Percentiles rank a stretch among this genome's conserved stretches.
These are phyloP conservation scores for Trissonchulus latispiculum DNA, from an alignment of 2,888 invertebrate species.

Conservation along the genomic window DNA sequence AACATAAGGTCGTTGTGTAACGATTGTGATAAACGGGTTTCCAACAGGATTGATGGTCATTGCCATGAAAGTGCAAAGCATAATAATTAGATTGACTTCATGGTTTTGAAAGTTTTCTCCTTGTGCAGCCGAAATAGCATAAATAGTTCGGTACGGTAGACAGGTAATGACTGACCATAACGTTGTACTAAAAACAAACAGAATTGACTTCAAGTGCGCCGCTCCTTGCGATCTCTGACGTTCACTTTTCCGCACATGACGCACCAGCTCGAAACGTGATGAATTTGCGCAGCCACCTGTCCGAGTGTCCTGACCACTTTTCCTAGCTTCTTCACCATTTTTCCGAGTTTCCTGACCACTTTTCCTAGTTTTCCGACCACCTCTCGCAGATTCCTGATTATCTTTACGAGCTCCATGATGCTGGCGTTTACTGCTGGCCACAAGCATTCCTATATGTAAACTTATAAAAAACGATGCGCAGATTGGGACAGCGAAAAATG, in stretches of 20 bases:
- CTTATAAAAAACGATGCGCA: slow-evolving; percentile 6
- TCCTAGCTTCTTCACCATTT: neutral
- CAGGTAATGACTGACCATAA: slow-evolving; percentile 13
- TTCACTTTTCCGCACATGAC: too few species aligned
- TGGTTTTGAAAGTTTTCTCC: too few species aligned
- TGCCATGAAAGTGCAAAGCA: slow-evolving; percentile 3
- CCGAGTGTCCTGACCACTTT: neutral
- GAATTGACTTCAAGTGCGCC: slow-evolving; percentile 13
- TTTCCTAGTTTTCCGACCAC: neutral
- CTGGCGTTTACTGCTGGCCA: too few species aligned
- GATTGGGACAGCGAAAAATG: slow-evolving; percentile 15
- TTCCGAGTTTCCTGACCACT: neutral
- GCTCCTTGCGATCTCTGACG: too few species aligned
- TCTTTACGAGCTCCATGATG: too few species aligned
- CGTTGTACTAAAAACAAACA: slow-evolving; percentile 17
- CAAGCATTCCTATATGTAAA: slow-evolving; percentile 9
- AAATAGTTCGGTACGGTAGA: slow-evolving; percentile 18
- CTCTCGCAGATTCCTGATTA: too few species aligned
- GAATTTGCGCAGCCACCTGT: neutral
- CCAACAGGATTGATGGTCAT: slow-evolving; percentile 18
- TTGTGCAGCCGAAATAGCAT: neutral
- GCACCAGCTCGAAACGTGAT: too few species aligned
- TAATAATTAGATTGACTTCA: too few species aligned
- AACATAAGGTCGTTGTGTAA: slow-evolving; percentile 4
- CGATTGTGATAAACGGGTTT: slow-evolving; percentile 16